Evolutionary conservation across 2,888 invertebrate species (phyloP), one percentile per base, ranked within the genome.

Genomic region (Margaritifera margaritifera): DNA sequence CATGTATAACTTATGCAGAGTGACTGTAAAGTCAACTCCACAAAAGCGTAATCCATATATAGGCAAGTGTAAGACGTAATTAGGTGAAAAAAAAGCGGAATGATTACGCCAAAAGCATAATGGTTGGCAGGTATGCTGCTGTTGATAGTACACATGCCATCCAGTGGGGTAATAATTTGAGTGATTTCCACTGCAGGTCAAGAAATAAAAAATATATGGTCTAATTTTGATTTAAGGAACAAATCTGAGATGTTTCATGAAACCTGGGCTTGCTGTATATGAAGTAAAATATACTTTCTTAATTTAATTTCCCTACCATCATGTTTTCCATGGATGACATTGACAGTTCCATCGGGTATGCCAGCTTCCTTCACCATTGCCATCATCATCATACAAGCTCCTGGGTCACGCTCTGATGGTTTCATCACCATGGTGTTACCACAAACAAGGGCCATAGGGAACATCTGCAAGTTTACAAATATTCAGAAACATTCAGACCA

Each of bases 401-500:
- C 98, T 6, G 99, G 99, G 84, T 98, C 99, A 84, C 98, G 93
- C 90, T 99, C 99, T 0, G 98, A 99, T 0, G 99, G 99, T 91
- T 93, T 99, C 85, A 99, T 92, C 66, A 99, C 92, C 90, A 95
- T 95, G 0, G 99, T 96, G 90, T 99, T 99, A 61, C 99, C 99
- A 66, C 97, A 96, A 8, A 96, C 92, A 50, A 92, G 77, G 1
- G 93, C 92, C 82, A 92, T 95, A 15, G 93, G 93, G 86, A 92
- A 93, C 92, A 93, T 93, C 92, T 92, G 72, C 8, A 74, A 63
- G 63, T 19, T 61, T 27, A 52, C 18, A 62, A 31, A 24, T 20
- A 50, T 24, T 20, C 54, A 57, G 25, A 62, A 31, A 24, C 8
- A 50, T 24, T 20, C 54, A 57, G 25, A 51, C 1, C 22, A 55